Evolutionary conservation across 2,113 vertebrate species (phyloP), one percentile per base, ranked within the genome.

Genomic region (Merops nubicus): DNA sequence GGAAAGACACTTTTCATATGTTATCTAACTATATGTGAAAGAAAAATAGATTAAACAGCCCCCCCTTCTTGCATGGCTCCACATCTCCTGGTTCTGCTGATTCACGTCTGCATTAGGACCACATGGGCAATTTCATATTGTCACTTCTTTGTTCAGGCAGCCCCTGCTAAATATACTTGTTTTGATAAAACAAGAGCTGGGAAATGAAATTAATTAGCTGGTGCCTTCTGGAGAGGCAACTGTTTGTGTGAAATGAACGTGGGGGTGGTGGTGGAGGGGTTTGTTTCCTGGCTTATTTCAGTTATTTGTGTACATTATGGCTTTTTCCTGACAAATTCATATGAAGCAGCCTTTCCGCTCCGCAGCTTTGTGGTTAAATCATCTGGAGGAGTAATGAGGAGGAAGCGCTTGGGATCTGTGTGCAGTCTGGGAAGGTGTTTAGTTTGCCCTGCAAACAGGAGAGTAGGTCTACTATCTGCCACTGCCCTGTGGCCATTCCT

Each of bases 151-250:
- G 51, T 77, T 88, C 67, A 40, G 73, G 68, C 68, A 92, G 67
- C 57, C 74, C 31, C 54, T 8, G 7, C 64, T 84, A 57, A 77
- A 70, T 74, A 29, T 54, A 65, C 54, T 90, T 93, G 51, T 72
- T 91, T 94, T 74, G 79, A 51, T 84, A 75, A 93, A 93, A 74
- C 51, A 80, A 88, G 79, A 90, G 22, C 65, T 92, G 72, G 79
- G 36, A 84, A 72, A 84, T 78, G 2, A 90, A 93, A 88, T 78
- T 19, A 91, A 78, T 92, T 81, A 89, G 76, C 56, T 64, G 31
- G 17, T 80, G 56, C 88, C 64, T 96, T 92, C 83, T 84, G 72
- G 85, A 95, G 82, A 69, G 45, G 65, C 48, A 93, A 4, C 76
- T 53, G 65, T 91, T 83, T 3, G 0, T 26, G 15, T 50, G 26